Base-by-base conservation (phyloP, 2,888 invertebrate genomes). In the Aporophyla lueneburgensis region DNA sequence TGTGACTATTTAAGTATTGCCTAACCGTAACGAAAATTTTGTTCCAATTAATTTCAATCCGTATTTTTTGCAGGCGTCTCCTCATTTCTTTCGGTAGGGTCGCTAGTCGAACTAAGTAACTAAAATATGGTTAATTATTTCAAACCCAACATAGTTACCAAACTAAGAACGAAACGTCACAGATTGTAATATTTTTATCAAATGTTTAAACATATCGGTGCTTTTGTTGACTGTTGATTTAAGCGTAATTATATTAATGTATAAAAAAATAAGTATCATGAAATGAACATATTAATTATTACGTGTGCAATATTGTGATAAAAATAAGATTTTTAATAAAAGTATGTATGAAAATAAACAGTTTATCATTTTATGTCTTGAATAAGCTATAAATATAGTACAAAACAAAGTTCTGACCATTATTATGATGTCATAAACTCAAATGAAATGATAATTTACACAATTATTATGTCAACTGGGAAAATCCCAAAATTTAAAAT, bases 181-280 rank as follows among this genome's bases (percentile, higher is more conserved):
- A 83, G 80, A 79, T 84, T 85, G 74, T 81, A 59, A 74, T 46
- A 71, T 71, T 69, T 75, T 74, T 75, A 78, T 71, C 56, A 71
- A 77, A 83, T 72, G 65, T 84, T 87, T 86, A 87, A 90, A 93
- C 91, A 93, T 93, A 92, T 92, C 93, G 95, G 95, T 95, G 95
- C 94, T 94, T 95, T 90, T 83, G 94, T 95, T 95, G 93, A 95
- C 93, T 94, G 93, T 94, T 94, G 87, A 78, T 92, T 93, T 91
- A 91, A 83, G 89, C 83, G 73, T 90, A 88, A 87, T 76, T 71
- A 68, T 79, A 76, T 69, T 80, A 46, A 46, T 76, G 74, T 67
- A 40, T 56, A 40, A 46, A 71, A 33, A 21, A 43, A 63, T 67
- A 78, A 78, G 70, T 77, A 81, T 85, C 87, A 89, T 88, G 83